These are phyloP conservation scores for Misgurnus anguillicaudatus DNA, from an alignment of 2,113 vertebrate genomes.

Conservation along the genomic window DNA sequence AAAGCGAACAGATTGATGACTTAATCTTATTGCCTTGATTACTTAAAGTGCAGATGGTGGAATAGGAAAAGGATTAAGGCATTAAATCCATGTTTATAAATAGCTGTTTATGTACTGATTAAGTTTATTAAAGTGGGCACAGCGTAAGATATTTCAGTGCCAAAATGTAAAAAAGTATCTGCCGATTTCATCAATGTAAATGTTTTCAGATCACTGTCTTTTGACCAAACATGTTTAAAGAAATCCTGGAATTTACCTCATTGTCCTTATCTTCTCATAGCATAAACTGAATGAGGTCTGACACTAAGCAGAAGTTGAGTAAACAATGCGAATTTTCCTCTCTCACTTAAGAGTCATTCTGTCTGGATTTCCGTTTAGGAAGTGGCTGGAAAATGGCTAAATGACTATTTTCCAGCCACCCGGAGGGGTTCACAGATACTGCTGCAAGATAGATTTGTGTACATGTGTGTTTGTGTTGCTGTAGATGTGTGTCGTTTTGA, in stretches of 20 bases:
- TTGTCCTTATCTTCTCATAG: slow-evolving; percentile 14
- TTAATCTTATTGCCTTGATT: no score
- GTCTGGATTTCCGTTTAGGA: slow-evolving; percentile 66
- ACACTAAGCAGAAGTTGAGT: slow-evolving; percentile 19
- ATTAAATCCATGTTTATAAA: no score
- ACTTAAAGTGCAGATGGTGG: no score
- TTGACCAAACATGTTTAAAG: not conserved
- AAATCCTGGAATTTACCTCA: slow-evolving; percentile 17
- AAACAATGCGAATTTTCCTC: slow-evolving; percentile 19
- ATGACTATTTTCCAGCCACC: slow-evolving; percentile 55
- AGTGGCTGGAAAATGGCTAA: slow-evolving; percentile 61
- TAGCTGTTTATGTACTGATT: no score
- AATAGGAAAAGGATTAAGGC: no score
- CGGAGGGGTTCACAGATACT: slow-evolving; percentile 60
- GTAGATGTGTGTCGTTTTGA: not conserved
- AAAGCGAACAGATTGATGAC: no score
- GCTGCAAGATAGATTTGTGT: slow-evolving; percentile 59
- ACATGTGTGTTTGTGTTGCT: not conserved
- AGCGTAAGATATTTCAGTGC: no score
- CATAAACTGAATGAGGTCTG: slow-evolving; percentile 12
- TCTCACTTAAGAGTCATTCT: not conserved
- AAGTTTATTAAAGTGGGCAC: no score
- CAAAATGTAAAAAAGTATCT: no score
- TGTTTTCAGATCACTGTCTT: not conserved
- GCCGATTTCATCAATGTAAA: no score